These are phyloP conservation scores for Gouania willdenowi DNA, from an alignment of 2,797 vertebrate genomes.

Conservation along the genomic window DNA sequence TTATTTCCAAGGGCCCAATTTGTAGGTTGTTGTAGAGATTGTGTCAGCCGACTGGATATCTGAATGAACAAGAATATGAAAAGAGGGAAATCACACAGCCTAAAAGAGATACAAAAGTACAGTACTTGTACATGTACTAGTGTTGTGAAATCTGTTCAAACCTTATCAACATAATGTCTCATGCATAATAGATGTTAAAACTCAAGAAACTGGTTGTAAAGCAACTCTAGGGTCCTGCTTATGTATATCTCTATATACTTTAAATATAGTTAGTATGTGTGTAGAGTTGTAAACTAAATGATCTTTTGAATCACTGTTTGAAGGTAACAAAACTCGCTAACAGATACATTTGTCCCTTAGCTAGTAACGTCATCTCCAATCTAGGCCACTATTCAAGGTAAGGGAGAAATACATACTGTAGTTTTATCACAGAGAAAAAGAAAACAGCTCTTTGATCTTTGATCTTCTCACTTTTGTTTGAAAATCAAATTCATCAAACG, in stretches of 20 bases:
- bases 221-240: background rate
- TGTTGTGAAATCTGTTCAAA: conserved; percentile 1
- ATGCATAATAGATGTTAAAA: background rate
- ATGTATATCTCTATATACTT: background rate
- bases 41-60: conserved; percentile 43
- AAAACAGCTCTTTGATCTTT: conserved; percentile 74
- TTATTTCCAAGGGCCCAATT: conserved; percentile 65
- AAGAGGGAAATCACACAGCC: conserved; percentile 14
- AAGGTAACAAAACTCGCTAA: conserved; percentile 3
- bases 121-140: background rate
- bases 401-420: conserved; percentile 51
- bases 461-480: conserved; percentile 81
- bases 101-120: conserved; percentile 16
- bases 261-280: background rate
- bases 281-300: background rate
- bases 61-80: conserved; percentile 24
- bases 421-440: conserved; percentile 57
- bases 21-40: conserved; percentile 46
- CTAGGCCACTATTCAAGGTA: conserved; percentile 68
- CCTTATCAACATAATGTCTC: background rate
- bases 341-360: conserved; percentile 40
- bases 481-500: conserved; percentile 81
- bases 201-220: background rate
- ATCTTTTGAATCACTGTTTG: no score
- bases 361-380: conserved; percentile 45